Conservation (phyloP, 23 tunicate genomes). For the Ascidia mentula region DNA sequence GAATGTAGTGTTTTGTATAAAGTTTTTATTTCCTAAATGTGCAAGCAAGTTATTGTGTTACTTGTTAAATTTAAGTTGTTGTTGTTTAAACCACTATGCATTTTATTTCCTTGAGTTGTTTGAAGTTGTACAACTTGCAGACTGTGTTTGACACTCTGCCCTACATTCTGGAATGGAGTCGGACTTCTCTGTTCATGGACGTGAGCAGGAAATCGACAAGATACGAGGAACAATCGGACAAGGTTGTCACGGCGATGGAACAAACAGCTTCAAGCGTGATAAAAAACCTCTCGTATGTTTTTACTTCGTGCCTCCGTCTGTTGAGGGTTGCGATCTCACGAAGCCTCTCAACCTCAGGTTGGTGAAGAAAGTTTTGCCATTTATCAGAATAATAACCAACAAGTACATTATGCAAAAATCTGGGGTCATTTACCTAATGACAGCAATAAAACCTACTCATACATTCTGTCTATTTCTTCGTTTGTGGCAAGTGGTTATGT, state of each 20-base stretch:
- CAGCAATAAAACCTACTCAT: background rate
- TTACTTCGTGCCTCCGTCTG: slow-evolving; percentile 36
- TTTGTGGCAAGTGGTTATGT: too few relatives aligned
- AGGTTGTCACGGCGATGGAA: slow-evolving; percentile 11
- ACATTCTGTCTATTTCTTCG: background rate
- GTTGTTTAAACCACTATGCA: too few relatives aligned
- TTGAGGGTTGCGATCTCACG: slow-evolving; percentile 34
- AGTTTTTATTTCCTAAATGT: too few relatives aligned
- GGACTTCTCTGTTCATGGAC: slow-evolving; percentile 53
- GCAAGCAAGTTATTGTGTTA: too few relatives aligned
- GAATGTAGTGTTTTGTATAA: too few relatives aligned
- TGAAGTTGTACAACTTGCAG: slow-evolving; percentile 20
- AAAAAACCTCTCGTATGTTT: slow-evolving; percentile 27
- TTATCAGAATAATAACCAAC: background rate
- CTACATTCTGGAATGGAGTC: slow-evolving; percentile 57
- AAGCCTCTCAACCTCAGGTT: background rate
- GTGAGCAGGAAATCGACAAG: slow-evolving; percentile 45
- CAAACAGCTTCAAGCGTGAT: slow-evolving; percentile 29
- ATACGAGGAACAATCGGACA: slow-evolving; percentile 4
- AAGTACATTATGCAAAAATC: background rate
- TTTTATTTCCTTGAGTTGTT: too few relatives aligned
- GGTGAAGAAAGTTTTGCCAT: background rate
- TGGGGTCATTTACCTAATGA: background rate
- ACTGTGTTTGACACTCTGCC: slow-evolving; percentile 48
- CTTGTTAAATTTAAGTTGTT: too few relatives aligned